Base-by-base conservation (phyloP, 1,140 invertebrate species). In the Ectropis grisescens region DNA sequence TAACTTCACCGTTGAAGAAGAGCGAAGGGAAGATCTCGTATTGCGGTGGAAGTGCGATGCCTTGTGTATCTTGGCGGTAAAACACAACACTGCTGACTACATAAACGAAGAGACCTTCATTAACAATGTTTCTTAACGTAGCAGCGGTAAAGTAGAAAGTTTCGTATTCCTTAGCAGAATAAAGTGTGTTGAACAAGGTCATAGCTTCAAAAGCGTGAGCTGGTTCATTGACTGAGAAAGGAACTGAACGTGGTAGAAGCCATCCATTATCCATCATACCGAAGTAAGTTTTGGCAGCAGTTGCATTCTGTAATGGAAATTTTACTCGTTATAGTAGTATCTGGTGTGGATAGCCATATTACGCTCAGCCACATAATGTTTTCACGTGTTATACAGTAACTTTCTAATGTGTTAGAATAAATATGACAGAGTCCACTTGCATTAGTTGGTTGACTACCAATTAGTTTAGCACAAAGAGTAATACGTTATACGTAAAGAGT, bases 1-100 rank as follows among this genome's bases (percentile, higher is more conserved):
- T 29, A 12, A 29, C 13, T 13, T 29, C 28, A 29, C 28, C 28
- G 13, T 29, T 29, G 11, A 12, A 3, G 11, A 29, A 29, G 28
- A 29, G 13, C 11, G 28, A 13, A 2, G 28, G 28, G 13, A 29
- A 29, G 10, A 29, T 9, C 13, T 29, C 28, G 12, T 29, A 29
- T 7, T 12, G 8, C 2, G 8, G 28, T 2, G 28, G 28, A 12
- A 29, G 6, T 8, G 12, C 7, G n/a, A 29, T 13, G 8, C 28
- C 28, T 29, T 29, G 28, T 1, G 11, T 29, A 13, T 29, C 28
- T 12, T 13, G 29, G 13, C 29, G 11, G 2, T 19, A 16, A 5
- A 19, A 4, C 4, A 22, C 9, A 22, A 22, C 19, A 22, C 4
- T 9, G 9, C 19, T 22, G 19, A 22, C 4, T 22, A 22, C 19